Conservation (phyloP, 2,888 invertebrate species). For the Caenorhabditis sinica region DNA sequence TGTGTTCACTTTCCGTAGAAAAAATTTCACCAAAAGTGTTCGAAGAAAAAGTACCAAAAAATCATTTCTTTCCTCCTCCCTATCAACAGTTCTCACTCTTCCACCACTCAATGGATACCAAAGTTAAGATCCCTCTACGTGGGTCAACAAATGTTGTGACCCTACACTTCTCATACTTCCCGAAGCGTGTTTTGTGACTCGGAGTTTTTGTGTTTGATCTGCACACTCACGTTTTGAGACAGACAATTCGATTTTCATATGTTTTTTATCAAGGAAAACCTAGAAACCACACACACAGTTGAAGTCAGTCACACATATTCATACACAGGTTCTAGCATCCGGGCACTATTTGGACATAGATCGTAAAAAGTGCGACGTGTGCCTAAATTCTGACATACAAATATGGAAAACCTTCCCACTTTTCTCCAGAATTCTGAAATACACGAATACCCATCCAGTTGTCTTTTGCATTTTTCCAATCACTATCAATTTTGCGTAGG, state of each 20-base stretch:
- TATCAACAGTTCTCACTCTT: not conserved
- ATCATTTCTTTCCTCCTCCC: not conserved
- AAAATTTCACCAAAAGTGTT: too few species aligned
- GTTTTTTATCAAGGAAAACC: slow-evolving; percentile 34
- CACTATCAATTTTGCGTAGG: slow-evolving; percentile 12
- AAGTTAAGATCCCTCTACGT: slow-evolving; percentile 21
- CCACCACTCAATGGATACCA: not conserved
- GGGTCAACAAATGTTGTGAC: slow-evolving; percentile 55
- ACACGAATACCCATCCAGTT: too few species aligned
- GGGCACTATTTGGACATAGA: slow-evolving; percentile 24
- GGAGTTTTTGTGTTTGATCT: slow-evolving; percentile 32
- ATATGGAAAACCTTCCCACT: not conserved
- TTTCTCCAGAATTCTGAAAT: not conserved
- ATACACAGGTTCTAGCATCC: slow-evolving; percentile 20
- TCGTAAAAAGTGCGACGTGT: slow-evolving; percentile 23
- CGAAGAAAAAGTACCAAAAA: slow-evolving; percentile 6
- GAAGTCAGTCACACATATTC: slow-evolving; percentile 14
- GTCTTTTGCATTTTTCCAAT: not conserved
- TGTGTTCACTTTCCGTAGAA: too few species aligned
- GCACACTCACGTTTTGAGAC: slow-evolving; percentile 22
- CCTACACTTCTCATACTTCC: slow-evolving; percentile 28
- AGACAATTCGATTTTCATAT: slow-evolving; percentile 23
- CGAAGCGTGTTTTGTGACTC: slow-evolving; percentile 55
- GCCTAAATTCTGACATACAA: not conserved
- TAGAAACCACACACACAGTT: slow-evolving; percentile 20